Evolutionary conservation across 2,797 vertebrate species (phyloP).

Genomic region (Euphonia xanthogaster): DNA sequence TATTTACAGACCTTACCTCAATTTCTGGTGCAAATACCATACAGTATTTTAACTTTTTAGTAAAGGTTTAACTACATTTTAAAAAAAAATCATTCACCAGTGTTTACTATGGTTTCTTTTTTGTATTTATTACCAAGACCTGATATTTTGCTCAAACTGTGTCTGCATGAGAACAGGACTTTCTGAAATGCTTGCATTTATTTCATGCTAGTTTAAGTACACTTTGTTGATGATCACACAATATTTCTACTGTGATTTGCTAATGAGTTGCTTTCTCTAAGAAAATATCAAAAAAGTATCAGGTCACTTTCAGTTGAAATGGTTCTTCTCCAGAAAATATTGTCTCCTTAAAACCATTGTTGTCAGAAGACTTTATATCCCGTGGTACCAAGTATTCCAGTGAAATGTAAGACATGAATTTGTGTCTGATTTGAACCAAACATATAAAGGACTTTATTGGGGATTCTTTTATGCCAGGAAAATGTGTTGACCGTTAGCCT

Average conservation of each 20-base stretch:
- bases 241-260: background rate
- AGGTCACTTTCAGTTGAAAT: background rate
- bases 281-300: background rate
- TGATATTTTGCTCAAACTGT: background rate
- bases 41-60: background rate
- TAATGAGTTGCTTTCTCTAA: background rate
- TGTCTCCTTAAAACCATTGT: background rate
- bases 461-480: background rate
- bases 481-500: background rate
- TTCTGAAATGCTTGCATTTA: background rate
- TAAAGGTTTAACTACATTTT: background rate
- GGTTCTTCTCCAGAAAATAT: background rate
- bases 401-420: background rate
- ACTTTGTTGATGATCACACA: background rate
- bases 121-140: background rate
- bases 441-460: background rate
- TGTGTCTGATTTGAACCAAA: background rate
- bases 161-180: background rate
- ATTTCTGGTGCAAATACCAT: background rate
- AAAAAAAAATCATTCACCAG: background rate
- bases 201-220: background rate
- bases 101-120: background rate
- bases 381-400: background rate
- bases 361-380: background rate
- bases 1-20: background rate